Base-by-base conservation (phyloP, 1,140 invertebrate genomes). In the Scaptomyza pallida region DNA sequence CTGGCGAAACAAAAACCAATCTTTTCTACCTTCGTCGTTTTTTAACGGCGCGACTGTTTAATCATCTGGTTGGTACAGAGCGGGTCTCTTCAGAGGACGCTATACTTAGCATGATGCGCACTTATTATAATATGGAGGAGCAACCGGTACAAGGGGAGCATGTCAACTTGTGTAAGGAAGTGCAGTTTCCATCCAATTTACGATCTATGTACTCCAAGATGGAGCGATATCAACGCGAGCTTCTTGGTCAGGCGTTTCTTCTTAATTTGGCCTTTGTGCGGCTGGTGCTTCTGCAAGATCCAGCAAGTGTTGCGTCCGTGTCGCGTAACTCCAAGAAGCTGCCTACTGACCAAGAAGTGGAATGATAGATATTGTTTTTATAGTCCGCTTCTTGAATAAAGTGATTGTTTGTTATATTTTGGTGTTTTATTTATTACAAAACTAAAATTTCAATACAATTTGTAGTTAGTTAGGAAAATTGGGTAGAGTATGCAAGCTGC, bases 251-350 rank as follows among this genome's bases (percentile, higher is more conserved):
- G 52, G 61, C 90, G 0, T 77, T 91, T 9, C 59, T 91, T 2
- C 45, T 91, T 2, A 88, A 86, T 26, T 70, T 91, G 57, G 72
- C 90, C 0, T 91, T 91, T 72, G 63, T 88, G 10, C 73, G 90
- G 6, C 69, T 91, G 5, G 79, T 90, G 2, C 41, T 90, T 1
- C 12, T 88, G 1, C 76, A 78, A 37, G 89, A 90, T 71, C 33
- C 74, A 0, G 16, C 48, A 0, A 88, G 81, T 41, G 69, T 90
- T 5, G 62, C 54, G 1, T 30, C 12, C 3, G 85, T 90, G 3
- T 67, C 81, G 5, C 71, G 78, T 0, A 47, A 26, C 17, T 47
- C 62, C 0, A 83, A 83, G 2, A 41, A 71, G 9, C 4, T 71
- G 2, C 68, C 61, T 9, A 65, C 1, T 10, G 45, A 71, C 15